These are phyloP conservation scores for Neopipo cinnamomea DNA, from an alignment of 2,113 vertebrate genomes.

Conservation along the genomic window DNA sequence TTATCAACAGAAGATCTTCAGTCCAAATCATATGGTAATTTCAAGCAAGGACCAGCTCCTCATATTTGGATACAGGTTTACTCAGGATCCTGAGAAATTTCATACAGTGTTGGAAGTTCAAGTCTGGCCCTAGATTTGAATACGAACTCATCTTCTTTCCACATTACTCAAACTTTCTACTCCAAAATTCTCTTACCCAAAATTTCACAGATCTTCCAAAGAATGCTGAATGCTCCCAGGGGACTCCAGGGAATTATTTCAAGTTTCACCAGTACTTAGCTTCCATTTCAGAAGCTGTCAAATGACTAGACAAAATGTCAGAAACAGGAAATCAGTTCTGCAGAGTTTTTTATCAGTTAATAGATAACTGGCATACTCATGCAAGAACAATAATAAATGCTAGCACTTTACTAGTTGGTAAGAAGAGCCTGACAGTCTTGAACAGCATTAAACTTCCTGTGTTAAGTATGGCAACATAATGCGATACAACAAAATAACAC, in stretches of 20 bases:
- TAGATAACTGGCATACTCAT: neutral
- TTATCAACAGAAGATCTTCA: neutral
- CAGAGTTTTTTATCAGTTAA: neutral
- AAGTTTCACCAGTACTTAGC: neutral
- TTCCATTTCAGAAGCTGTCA: neutral
- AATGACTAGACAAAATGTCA: neutral
- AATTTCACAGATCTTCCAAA: neutral
- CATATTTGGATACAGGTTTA: neutral
- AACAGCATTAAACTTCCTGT: neutral
- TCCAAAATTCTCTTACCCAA: neutral
- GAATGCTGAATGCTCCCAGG: neutral
- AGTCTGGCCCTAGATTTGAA: neutral
- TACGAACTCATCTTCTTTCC: neutral
- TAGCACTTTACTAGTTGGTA: neutral
- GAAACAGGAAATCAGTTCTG: neutral
- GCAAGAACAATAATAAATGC: neutral
- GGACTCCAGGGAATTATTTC: neutral
- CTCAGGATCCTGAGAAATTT: neutral
- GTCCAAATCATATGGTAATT: neutral
- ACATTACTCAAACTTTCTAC: neutral
- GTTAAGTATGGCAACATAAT: neutral
- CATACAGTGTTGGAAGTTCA: neutral
- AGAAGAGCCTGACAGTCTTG: neutral
- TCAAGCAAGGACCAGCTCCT: neutral
- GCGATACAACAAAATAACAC: neutral